phyloP scores from a whole-genome alignment of 2,888 invertebrate genomes.

The Cynaeus angustus region DNA sequence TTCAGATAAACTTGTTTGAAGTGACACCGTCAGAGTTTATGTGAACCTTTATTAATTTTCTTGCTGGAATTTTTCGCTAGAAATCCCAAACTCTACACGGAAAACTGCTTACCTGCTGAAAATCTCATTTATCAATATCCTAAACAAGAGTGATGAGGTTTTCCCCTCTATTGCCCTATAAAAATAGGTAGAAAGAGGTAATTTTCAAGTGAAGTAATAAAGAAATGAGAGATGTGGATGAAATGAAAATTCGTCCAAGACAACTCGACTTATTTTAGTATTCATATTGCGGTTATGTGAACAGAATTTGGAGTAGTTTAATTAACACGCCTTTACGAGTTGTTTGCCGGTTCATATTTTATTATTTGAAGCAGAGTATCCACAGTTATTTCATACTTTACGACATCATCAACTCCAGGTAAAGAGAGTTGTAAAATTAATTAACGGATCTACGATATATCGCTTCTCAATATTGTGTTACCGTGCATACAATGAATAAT shows the following conservation, averaged over 20 bases:
- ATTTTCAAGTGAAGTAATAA: background rate
- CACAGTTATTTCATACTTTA: slow-evolving; percentile 45
- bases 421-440: slow-evolving; percentile 39
- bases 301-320: slow-evolving; percentile 45
- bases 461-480: slow-evolving; percentile 33
- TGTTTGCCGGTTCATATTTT: slow-evolving; percentile 47
- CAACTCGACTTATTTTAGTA: slow-evolving; percentile 37
- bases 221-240: background rate
- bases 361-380: slow-evolving; percentile 42
- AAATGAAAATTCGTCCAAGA: slow-evolving; percentile 3
- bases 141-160: background rate
- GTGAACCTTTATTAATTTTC: slow-evolving; percentile 32
- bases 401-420: slow-evolving; percentile 40
- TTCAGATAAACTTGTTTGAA: slow-evolving; percentile 29
- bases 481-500: slow-evolving; percentile 31
- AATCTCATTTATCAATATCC: slow-evolving; percentile 13
- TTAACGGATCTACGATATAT: slow-evolving; percentile 46
- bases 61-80: slow-evolving; percentile 13
- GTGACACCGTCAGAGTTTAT: slow-evolving; percentile 9
- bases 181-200: background rate
- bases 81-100: background rate
- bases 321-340: slow-evolving; percentile 48
- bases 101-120: slow-evolving; percentile 12
- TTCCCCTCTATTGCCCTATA: background rate
- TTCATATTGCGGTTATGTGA: slow-evolving; percentile 47